phyloP scores from a whole-genome alignment of 2,888 invertebrate genomes.

The Eristalis tenax region DNA sequence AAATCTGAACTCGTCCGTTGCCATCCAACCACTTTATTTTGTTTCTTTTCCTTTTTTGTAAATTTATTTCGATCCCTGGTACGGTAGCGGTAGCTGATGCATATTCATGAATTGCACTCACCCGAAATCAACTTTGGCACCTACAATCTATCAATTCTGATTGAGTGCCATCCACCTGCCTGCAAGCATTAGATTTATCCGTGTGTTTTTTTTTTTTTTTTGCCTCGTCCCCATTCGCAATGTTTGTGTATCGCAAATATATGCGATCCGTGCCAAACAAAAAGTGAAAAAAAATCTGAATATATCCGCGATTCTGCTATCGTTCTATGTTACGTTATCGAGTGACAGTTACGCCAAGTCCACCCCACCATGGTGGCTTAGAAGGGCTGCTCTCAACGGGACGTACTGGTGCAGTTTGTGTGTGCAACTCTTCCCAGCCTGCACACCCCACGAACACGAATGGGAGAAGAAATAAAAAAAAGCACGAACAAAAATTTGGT shows the following conservation, averaged over 20 bases:
- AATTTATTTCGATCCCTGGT: conserved; percentile 20
- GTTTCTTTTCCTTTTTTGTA: neutral
- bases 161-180: conserved; percentile 70
- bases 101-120: conserved; percentile 65
- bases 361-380: neutral
- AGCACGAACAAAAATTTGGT: conserved; percentile 55
- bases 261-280: conserved; percentile 20
- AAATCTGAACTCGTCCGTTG: neutral
- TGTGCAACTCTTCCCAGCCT: neutral
- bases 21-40: neutral
- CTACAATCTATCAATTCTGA: conserved; percentile 71
- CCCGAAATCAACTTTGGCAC: conserved; percentile 64
- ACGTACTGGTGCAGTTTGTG: neutral
- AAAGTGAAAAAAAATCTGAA: conserved; percentile 6
- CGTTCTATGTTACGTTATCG: neutral
- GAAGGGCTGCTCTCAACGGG: conserved; percentile 8
- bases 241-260: conserved; percentile 20
- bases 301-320: conserved; percentile 9
- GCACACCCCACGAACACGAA: conserved; percentile 30
- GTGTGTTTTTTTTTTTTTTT: neutral
- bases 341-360: conserved; percentile 16
- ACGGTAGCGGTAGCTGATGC: conserved; percentile 48
- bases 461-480: conserved; percentile 6
- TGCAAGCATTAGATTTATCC: conserved; percentile 61
- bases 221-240: neutral